These are phyloP conservation scores for Thera obeliscata DNA, from an alignment of 2,888 invertebrate species.

Conservation along the genomic window DNA sequence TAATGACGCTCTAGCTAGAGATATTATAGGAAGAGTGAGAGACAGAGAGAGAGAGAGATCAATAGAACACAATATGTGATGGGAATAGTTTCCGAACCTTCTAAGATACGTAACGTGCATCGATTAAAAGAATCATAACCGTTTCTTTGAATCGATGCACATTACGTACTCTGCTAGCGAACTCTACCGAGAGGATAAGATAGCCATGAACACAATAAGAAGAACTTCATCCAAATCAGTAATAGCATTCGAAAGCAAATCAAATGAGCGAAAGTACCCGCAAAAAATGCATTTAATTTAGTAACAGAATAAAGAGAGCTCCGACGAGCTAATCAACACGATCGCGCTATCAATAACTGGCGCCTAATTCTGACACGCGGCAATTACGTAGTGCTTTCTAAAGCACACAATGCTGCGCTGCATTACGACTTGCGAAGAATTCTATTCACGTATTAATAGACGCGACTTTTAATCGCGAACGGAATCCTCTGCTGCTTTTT, in stretches of 20 bases:
- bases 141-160: background rate
- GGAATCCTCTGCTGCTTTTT: too few species aligned
- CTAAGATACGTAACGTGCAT: too few species aligned
- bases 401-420: constrained; percentile 25
- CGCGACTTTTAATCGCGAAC: constrained; percentile 16
- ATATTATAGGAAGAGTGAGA: too few species aligned
- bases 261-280: constrained; percentile 25
- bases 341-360: constrained; percentile 33
- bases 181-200: background rate
- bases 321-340: constrained; percentile 31
- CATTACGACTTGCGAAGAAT: constrained; percentile 9
- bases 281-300: constrained; percentile 19
- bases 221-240: constrained; percentile 11
- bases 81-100: background rate
- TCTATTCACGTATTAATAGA: background rate
- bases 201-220: constrained; percentile 5
- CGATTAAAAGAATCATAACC: background rate
- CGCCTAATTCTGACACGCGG: constrained; percentile 35
- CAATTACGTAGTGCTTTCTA: constrained; percentile 39
- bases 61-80: background rate
- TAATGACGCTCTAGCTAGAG: too few species aligned
- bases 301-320: constrained; percentile 15
- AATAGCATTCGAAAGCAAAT: constrained; percentile 23
- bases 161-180: background rate
- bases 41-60: too few species aligned